Conservation (phyloP, 1,140 invertebrate species). For the Pachypsylla venusta region DNA sequence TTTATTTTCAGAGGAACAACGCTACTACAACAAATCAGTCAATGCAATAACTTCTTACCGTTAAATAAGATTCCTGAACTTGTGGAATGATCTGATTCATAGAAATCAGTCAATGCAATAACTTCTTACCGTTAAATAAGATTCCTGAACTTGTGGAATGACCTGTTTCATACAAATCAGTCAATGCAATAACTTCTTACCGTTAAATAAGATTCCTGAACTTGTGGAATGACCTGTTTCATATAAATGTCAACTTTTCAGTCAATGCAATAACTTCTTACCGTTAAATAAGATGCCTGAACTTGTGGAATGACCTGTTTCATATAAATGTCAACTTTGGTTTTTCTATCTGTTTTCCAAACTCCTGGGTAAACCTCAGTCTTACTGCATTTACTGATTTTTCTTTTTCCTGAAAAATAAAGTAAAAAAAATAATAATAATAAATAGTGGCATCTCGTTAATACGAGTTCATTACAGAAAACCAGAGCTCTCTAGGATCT, state of each 20-base stretch:
- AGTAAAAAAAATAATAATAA: slow-evolving; percentile 13
- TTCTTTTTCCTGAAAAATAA: slow-evolving; percentile 37
- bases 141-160: slow-evolving; percentile 1
- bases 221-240: slow-evolving; percentile 5
- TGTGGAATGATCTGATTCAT: no score
- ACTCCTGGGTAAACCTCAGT: slow-evolving; percentile 46
- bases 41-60: no score
- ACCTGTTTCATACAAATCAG: slow-evolving; percentile 6
- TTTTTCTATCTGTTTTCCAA: slow-evolving; percentile 42
- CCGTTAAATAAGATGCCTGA: slow-evolving; percentile 32
- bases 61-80: no score
- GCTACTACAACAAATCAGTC: no score
- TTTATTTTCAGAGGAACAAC: no score
- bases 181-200: no score
- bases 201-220: slow-evolving; percentile 29
- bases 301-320: slow-evolving; percentile 4
- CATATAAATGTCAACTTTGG: slow-evolving; percentile 16
- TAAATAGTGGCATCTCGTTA: slow-evolving; percentile 5
- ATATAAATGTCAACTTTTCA: slow-evolving; percentile 16
- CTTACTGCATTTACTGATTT: slow-evolving; percentile 40
- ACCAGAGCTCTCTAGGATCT: no score
- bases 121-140: slow-evolving; percentile 42
- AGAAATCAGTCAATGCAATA: no score
- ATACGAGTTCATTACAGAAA: no score
- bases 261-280: no score